phyloP scores from a whole-genome alignment of 2,888 invertebrate species.

The Cephonodes hylas region DNA sequence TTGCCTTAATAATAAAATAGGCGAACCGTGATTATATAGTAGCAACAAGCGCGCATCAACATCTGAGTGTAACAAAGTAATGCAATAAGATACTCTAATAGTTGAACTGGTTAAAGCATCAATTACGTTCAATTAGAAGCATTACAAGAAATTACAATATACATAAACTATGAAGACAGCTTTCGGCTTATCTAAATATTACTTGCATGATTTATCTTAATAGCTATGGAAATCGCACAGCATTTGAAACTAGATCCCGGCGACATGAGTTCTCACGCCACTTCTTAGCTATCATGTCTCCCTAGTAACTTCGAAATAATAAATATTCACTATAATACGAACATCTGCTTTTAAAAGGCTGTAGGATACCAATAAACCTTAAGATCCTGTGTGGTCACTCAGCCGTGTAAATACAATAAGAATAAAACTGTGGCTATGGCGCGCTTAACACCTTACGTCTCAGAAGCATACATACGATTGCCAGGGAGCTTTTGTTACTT shows the following conservation, averaged over 20 bases:
- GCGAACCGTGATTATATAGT: not conserved
- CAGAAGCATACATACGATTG: no score
- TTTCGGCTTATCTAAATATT: not conserved
- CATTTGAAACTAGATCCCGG: not conserved
- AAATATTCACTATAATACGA: not conserved
- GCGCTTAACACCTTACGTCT: no score
- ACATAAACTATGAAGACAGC: not conserved
- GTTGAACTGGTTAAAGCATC: not conserved
- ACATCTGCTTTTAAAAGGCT: not conserved
- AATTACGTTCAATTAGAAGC: not conserved
- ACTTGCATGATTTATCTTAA: not conserved
- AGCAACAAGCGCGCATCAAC: not conserved
- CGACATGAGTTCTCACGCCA: not conserved
- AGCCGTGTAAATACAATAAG: no score
- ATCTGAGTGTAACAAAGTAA: not conserved
- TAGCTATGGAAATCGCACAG: constrained; percentile 1
- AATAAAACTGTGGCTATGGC: no score
- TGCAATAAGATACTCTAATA: not conserved
- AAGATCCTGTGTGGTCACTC: no score
- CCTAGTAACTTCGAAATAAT: not conserved
- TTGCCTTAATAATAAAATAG: not conserved
- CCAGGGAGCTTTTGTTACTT: no score
- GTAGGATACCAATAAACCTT: no score
- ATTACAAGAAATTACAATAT: not conserved
- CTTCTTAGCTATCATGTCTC: not conserved